phyloP scores from a whole-genome alignment of 2,888 invertebrate species.

The Platerodrilus igneus region DNA sequence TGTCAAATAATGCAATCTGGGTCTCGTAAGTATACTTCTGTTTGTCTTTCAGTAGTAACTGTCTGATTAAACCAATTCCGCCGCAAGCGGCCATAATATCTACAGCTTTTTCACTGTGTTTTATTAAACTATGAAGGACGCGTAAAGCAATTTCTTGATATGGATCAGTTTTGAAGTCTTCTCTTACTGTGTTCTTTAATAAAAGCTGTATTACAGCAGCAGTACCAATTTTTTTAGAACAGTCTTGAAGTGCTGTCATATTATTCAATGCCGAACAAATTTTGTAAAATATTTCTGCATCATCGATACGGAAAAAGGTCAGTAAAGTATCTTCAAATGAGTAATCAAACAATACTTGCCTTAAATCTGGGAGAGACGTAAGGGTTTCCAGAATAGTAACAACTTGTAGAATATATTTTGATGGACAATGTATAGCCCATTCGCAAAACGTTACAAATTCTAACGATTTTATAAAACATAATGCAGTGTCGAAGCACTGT shows the following conservation, averaged over 20 bases:
- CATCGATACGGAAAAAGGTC: slow-evolving; percentile 15
- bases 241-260: slow-evolving; percentile 16
- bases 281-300: slow-evolving; percentile 16
- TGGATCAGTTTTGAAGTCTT: slow-evolving; percentile 11
- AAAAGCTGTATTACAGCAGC: slow-evolving; percentile 15
- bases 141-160: slow-evolving; percentile 18
- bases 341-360: slow-evolving; percentile 18
- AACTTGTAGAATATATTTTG: slow-evolving; percentile 12
- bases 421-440: slow-evolving; percentile 16
- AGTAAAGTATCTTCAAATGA: slow-evolving; percentile 17
- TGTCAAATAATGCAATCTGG: slow-evolving; percentile 5
- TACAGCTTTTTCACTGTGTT: slow-evolving; percentile 10
- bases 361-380: slow-evolving; percentile 4
- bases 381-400: slow-evolving; percentile 12
- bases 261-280: slow-evolving; percentile 13
- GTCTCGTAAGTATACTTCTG: slow-evolving; percentile 11
- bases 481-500: slow-evolving; percentile 12
- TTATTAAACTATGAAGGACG: slow-evolving; percentile 11
- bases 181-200: slow-evolving; percentile 7
- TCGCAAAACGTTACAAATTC: slow-evolving; percentile 17
- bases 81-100: slow-evolving; percentile 3
- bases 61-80: slow-evolving; percentile 6
- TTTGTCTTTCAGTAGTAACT: slow-evolving; percentile 4
- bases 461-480: slow-evolving; percentile 12
- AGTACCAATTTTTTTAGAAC: slow-evolving; percentile 19